These are phyloP conservation scores for Hypena proboscidalis DNA, from an alignment of 2,888 invertebrate species.

Conservation along the genomic window DNA sequence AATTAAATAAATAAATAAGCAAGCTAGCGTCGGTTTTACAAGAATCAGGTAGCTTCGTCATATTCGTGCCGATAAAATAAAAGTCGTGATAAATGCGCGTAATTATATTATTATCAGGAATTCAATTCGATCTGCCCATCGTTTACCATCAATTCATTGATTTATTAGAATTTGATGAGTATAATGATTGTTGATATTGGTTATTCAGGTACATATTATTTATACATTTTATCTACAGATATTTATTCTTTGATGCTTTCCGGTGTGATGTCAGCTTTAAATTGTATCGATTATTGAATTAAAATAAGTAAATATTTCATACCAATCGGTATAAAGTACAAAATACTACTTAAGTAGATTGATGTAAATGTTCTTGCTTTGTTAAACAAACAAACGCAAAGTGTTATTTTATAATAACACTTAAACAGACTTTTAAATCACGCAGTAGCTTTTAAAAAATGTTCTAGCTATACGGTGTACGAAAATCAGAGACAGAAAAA, in stretches of 20 bases:
- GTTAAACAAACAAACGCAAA: no score
- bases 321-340: no score
- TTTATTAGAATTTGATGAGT: slow-evolving; percentile 17
- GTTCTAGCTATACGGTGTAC: no score
- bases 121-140: slow-evolving; percentile 15
- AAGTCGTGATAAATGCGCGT: slow-evolving; percentile 27
- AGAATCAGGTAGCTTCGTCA: slow-evolving; percentile 6
- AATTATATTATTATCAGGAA: slow-evolving; percentile 19
- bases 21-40: slow-evolving; percentile 12
- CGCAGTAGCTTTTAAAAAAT: no score
- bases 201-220: slow-evolving; percentile 10
- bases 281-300: neutral
- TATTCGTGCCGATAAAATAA: neutral
- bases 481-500: no score
- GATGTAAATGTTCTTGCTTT: no score
- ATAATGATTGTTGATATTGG: slow-evolving; percentile 14
- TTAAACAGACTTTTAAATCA: no score
- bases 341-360: no score
- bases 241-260: slow-evolving; percentile 28
- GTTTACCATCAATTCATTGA: slow-evolving; percentile 16
- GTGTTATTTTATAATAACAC: no score
- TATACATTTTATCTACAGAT: slow-evolving; percentile 9
- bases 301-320: no score
- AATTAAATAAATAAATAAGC: neutral
- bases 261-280: slow-evolving; percentile 26